Percentiles rank a stretch among this genome's conserved stretches.
phyloP scores from a whole-genome alignment of 30 jellyfish, hydroid and myxozoan genomes.

The Aurelia sp. region DNA sequence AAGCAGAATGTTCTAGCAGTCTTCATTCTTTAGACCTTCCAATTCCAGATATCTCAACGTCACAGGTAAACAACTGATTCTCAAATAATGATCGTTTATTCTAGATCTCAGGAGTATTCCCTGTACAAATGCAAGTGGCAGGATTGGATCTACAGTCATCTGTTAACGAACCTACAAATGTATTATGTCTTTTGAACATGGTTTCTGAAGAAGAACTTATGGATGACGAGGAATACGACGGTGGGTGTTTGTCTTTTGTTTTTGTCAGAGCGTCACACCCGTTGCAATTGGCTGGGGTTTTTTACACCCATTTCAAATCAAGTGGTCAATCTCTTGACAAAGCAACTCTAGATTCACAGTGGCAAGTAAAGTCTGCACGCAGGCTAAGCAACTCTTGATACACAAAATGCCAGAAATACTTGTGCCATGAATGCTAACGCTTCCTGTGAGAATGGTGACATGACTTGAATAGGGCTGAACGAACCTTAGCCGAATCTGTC shows the following conservation, averaged over 20 bases:
- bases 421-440: too few species aligned
- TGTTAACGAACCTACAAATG: conserved; percentile 81
- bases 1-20: not conserved
- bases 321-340: not conserved
- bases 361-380: too few species aligned
- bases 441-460: too few species aligned
- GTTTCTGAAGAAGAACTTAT: conserved; percentile 84
- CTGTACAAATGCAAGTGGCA: conserved; percentile 88
- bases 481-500: not conserved
- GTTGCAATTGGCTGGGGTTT: too few species aligned
- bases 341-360: not conserved
- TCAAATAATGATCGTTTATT: not conserved
- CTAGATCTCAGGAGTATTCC: conserved; percentile 72
- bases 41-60: not conserved
- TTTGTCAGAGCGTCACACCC: not conserved
- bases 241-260: conserved; percentile 4
- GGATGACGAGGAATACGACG: conserved; percentile 99
- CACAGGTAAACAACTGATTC: not conserved
- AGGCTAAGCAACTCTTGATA: not conserved
- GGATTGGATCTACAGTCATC: conserved; percentile 87
- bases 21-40: not conserved
- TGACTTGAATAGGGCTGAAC: not conserved
- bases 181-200: conserved; percentile 95
- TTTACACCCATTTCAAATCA: not conserved
- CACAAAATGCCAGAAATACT: too few species aligned